These are phyloP conservation scores for Drosophila subpulchrella DNA, from an alignment of 1,140 invertebrate species.

Conservation along the genomic window DNA sequence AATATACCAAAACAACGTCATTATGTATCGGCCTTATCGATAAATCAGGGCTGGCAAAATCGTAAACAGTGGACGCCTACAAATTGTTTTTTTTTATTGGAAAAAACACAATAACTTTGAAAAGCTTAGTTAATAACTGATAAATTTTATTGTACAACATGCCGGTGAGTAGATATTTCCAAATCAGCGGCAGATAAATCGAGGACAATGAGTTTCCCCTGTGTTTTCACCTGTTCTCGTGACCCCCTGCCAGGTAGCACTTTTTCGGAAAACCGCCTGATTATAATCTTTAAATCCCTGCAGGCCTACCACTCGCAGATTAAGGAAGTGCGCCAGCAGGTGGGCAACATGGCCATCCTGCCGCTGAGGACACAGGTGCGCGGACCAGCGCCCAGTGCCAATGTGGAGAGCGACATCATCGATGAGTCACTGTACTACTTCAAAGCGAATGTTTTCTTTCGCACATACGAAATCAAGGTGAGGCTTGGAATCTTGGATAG, in stretches of 20 bases:
- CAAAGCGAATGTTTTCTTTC: slow-evolving; percentile 99
- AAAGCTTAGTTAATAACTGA: neutral
- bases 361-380: slow-evolving; percentile 93
- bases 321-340: slow-evolving; percentile 88
- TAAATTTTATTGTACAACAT: slow-evolving; percentile 16
- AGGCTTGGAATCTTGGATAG: neutral
- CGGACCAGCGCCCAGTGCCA: slow-evolving; percentile 93
- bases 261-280: neutral
- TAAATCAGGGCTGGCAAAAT: neutral
- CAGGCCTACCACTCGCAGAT: slow-evolving; percentile 98
- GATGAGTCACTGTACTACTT: slow-evolving; percentile 99
- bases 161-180: slow-evolving; percentile 41
- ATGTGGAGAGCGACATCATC: slow-evolving; percentile 94
- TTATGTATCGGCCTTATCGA: neutral
- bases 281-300: slow-evolving; percentile 41
- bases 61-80: slow-evolving; percentile 7
- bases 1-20: neutral
- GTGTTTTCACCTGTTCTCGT: neutral
- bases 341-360: slow-evolving; percentile 97
- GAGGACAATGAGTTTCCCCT: neutral
- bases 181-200: neutral
- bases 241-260: slow-evolving; percentile 13
- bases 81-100: slow-evolving; percentile 15
- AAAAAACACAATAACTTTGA: neutral
- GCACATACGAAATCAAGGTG: slow-evolving; percentile 99